Percentiles rank a stretch among this genome's conserved stretches.
phyloP scores from a whole-genome alignment of 2,113 vertebrate species.

The Aspiorhynchus laticeps region DNA sequence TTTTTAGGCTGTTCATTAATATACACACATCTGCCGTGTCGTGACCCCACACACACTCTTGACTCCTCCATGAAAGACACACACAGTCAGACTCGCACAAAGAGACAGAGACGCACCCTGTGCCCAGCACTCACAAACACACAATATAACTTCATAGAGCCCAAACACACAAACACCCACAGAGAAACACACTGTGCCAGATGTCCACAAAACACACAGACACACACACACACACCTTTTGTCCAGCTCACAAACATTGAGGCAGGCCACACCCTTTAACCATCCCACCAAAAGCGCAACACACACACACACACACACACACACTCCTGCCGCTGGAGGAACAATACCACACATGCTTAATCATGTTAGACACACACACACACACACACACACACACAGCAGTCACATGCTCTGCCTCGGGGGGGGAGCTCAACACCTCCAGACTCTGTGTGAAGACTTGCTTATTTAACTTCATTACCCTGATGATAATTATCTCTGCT shows the following conservation, averaged over 20 bases:
- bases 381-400: not conserved
- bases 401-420: not conserved
- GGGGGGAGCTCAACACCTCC: not conserved
- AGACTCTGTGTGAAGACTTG: not conserved
- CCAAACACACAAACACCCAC: constrained; percentile 42
- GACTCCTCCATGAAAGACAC: constrained; percentile 14
- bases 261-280: constrained; percentile 17
- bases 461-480: constrained; percentile 5
- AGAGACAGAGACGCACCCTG: constrained; percentile 5
- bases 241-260: not conserved
- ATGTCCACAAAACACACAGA: constrained; percentile 43
- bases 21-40: constrained; percentile 75
- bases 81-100: constrained; percentile 22
- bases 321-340: not conserved
- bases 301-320: not conserved
- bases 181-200: constrained; percentile 33
- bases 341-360: constrained; percentile 28
- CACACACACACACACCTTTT: constrained; percentile 43
- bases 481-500: constrained; percentile 3
- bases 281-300: not conserved
- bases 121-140: constrained; percentile 48
- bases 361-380: not conserved
- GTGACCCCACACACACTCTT: constrained; percentile 56
- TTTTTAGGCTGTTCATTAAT: constrained; percentile 43
- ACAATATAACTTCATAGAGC: constrained; percentile 17